A percentile compares a stretch with the other conserved stretches of the same genome.
Evolutionary conservation across 2,888 invertebrate species (phyloP).

Genomic region (Graphium colonna): DNA sequence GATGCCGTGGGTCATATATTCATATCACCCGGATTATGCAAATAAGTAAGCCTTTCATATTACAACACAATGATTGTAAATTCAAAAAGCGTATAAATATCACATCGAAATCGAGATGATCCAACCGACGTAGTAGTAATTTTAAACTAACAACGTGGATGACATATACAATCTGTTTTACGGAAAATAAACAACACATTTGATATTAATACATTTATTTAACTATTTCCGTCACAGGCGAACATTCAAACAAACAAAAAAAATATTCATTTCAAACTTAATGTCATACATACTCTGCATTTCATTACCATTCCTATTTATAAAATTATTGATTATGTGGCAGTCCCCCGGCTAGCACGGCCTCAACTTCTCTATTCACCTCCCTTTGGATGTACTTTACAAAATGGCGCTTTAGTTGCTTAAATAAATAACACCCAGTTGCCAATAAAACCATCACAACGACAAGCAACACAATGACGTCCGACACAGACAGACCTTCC

Average conservation of each 20-base stretch:
- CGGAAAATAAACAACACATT: too few relatives aligned
- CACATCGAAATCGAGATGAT: neutral
- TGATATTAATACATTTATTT: too few relatives aligned
- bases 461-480: slow-evolving; percentile 39
- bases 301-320: too few relatives aligned
- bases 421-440: slow-evolving; percentile 36
- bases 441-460: slow-evolving; percentile 38
- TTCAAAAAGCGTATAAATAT: slow-evolving; percentile 3
- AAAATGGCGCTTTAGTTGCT: slow-evolving; percentile 36
- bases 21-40: neutral
- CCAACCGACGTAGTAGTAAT: too few relatives aligned
- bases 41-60: neutral
- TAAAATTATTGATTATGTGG: neutral
- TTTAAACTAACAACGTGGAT: too few relatives aligned
- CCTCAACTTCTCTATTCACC: slow-evolving; percentile 37
- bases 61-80: neutral
- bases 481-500: slow-evolving; percentile 39
- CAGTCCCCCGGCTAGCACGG: slow-evolving; percentile 17
- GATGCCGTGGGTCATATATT: neutral
- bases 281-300: too few relatives aligned
- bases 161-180: too few relatives aligned
- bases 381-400: slow-evolving; percentile 38
- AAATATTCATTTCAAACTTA: too few relatives aligned
- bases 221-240: too few relatives aligned
- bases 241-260: too few relatives aligned